These are phyloP conservation scores for Jaculus jaculus DNA, from an alignment of 2,113 vertebrate genomes.

Conservation along the genomic window DNA sequence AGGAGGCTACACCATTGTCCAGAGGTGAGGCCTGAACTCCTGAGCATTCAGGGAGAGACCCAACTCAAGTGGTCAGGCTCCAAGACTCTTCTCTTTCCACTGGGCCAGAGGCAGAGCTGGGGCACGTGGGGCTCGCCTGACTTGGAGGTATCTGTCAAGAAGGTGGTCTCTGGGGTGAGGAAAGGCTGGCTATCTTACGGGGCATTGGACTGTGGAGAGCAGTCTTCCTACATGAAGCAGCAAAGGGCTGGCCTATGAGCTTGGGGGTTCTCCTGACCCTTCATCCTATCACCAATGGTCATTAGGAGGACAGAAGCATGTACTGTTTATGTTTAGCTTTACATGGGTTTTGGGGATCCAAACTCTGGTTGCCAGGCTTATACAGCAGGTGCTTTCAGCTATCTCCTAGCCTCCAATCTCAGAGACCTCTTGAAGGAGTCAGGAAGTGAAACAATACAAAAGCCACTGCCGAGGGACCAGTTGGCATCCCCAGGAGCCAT, in stretches of 20 bases:
- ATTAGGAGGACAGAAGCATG: too few relatives aligned
- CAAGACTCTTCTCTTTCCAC: neutral
- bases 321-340: too few relatives aligned
- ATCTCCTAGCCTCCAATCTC: neutral
- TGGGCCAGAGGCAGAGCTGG: neutral
- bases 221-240: fast-evolving
- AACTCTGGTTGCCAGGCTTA: too few relatives aligned
- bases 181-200: neutral
- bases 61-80: neutral
- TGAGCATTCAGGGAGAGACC: neutral
- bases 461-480: fast-evolving
- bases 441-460: neutral
- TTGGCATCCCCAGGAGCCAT: neutral
- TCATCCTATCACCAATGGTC: too few relatives aligned
- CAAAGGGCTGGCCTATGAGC: too few relatives aligned
- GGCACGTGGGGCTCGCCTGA: neutral
- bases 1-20: too few relatives aligned
- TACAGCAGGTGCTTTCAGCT: too few relatives aligned
- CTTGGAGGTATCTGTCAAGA: fast-evolving
- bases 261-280: too few relatives aligned
- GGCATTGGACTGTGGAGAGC: fast-evolving
- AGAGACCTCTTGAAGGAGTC: neutral
- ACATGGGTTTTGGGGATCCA: too few relatives aligned
- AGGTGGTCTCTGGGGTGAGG: neutral
- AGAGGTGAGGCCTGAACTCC: neutral